Conservation (phyloP, 2,797 vertebrate genomes). For the Syngnathus acus region DNA sequence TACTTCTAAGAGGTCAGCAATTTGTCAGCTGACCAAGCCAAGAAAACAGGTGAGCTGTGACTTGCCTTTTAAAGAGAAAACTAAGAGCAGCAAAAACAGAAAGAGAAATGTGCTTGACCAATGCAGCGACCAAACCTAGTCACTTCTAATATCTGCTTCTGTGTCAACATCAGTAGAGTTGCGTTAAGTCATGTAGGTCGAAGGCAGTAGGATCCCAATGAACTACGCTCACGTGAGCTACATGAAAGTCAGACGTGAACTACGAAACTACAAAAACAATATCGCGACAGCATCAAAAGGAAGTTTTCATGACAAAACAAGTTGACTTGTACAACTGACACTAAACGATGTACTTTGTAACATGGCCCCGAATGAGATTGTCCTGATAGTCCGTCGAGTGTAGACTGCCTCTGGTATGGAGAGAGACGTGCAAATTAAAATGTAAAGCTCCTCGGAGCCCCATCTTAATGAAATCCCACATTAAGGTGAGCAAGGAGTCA, state of each 20-base stretch:
- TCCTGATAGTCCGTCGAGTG: neutral
- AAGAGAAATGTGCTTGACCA: neutral
- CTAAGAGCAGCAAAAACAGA: neutral
- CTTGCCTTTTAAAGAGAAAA: too few relatives aligned
- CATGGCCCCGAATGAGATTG: neutral
- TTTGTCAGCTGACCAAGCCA: too few relatives aligned
- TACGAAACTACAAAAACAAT: neutral
- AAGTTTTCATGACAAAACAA: neutral
- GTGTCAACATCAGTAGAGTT: neutral
- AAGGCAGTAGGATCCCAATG: neutral
- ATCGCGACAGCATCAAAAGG: neutral
- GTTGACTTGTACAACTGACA: neutral
- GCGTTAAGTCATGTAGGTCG: neutral
- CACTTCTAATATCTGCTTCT: neutral
- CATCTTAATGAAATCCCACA: slow-evolving; percentile 63
- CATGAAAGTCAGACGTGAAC: neutral
- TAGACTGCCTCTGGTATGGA: slow-evolving; percentile 23
- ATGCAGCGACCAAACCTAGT: neutral
- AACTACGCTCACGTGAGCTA: neutral
- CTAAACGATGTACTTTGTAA: neutral
- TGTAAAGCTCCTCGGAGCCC: slow-evolving; percentile 62
- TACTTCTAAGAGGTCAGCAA: too few relatives aligned
- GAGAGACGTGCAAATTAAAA: slow-evolving; percentile 53
- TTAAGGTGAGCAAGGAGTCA: slow-evolving; percentile 54
- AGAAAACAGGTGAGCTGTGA: too few relatives aligned